A percentile compares a stretch with the other conserved stretches of the same genome.
These are phyloP conservation scores for Metridium senile DNA, from an alignment of 92 coral and sea anemone genomes.

Conservation along the genomic window DNA sequence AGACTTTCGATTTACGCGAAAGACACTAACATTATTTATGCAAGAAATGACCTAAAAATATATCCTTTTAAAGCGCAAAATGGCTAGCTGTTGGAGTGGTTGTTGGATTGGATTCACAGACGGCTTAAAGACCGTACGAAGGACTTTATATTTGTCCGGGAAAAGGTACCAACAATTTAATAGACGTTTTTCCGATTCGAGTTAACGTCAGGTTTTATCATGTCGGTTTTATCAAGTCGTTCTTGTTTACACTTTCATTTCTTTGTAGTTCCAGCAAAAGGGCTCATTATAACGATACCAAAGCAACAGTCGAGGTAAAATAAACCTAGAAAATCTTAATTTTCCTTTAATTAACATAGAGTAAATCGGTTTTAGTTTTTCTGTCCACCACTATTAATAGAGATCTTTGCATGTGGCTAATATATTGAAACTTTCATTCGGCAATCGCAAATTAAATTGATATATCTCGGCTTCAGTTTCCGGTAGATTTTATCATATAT, in stretches of 20 bases:
- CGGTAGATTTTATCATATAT: too few relatives aligned
- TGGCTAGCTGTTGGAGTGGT: constrained; percentile 81
- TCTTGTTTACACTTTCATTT: neutral
- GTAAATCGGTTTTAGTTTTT: too few relatives aligned
- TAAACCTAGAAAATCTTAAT: too few relatives aligned
- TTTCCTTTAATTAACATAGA: too few relatives aligned
- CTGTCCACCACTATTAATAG: too few relatives aligned
- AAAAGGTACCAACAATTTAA: neutral
- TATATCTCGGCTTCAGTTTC: neutral
- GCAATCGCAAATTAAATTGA: neutral
- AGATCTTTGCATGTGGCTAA: neutral
- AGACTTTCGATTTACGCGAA: neutral
- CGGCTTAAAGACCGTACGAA: constrained; percentile 68
- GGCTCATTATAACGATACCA: constrained; percentile 76
- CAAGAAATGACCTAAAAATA: constrained; percentile 18
- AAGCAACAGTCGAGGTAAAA: constrained; percentile 76
- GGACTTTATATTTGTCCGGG: constrained; percentile 71
- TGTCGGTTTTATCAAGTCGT: too few relatives aligned
- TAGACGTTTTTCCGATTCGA: constrained; percentile 1
- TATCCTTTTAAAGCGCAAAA: neutral
- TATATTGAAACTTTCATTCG: neutral
- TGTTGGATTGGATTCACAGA: constrained; percentile 89
- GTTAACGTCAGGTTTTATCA: too few relatives aligned
- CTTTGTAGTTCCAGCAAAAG: constrained; percentile 61
- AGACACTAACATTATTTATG: neutral